phyloP scores from a whole-genome alignment of 2,888 invertebrate genomes.

The Lithophane ornitopus region DNA sequence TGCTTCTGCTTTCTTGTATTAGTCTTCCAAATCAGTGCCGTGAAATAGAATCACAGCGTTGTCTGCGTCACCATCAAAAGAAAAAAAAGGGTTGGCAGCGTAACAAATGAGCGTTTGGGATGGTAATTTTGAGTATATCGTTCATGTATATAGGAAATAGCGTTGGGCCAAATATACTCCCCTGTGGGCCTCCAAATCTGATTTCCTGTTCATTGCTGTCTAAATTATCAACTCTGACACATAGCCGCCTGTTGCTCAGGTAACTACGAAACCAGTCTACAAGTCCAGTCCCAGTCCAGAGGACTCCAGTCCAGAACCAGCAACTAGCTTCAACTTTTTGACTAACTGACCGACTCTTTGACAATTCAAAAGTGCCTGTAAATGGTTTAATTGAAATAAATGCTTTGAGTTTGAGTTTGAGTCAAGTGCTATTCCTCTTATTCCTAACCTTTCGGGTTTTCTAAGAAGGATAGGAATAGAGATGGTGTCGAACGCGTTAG shows the following conservation, averaged over 20 bases:
- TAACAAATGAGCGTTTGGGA: slow-evolving; percentile 4
- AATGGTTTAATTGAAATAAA: too few relatives aligned
- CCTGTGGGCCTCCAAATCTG: neutral
- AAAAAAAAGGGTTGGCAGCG: too few relatives aligned
- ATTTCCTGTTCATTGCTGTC: neutral
- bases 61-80: too few relatives aligned
- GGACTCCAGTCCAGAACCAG: too few relatives aligned
- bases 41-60: neutral
- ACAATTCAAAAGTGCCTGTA: too few relatives aligned
- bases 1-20: neutral
- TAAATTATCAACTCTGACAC: neutral
- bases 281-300: too few relatives aligned
- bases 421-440: neutral
- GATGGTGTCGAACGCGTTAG: too few relatives aligned
- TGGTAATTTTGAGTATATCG: neutral
- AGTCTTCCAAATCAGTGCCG: neutral
- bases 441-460: neutral
- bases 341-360: too few relatives aligned
- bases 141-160: neutral
- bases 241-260: neutral
- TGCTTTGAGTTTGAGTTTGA: too few relatives aligned
- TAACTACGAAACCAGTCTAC: neutral
- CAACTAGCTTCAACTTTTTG: too few relatives aligned
- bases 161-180: neutral
- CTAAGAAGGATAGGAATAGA: neutral